Base-by-base conservation (phyloP, 23 tunicate species). In the Halocynthia roretzi region DNA sequence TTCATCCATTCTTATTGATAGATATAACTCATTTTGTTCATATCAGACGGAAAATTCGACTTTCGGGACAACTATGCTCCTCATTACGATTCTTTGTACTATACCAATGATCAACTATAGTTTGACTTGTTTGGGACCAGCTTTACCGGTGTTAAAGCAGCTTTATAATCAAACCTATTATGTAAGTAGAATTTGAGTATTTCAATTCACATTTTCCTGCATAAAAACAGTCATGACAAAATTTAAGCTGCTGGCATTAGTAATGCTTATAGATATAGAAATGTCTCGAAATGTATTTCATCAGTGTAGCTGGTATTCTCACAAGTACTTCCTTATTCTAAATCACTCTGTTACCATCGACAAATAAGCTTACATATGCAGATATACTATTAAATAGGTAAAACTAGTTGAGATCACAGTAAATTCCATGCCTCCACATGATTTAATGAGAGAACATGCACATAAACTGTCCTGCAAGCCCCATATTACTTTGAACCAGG, bases 161-260 rank as follows among this genome's bases (percentile, higher is more conserved):
- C 81, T 92, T 56, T 92, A 77, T 78, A 92, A 92, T 63, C 71
- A 77, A 51, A 85, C 98, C 0, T 71, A 86, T 56, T 58, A 20
- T 52, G 97, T 91, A 68, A 62, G 97, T 55, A 19, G 11, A 4
- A 20, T n/a, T n/a, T 5, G 11, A 31, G 44, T 0, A 31, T 31
- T 31, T 31, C 44, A 31, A 31, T 0, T 0, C 4, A 31, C 44
- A 31, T 31, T 31, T 31, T 31, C 1, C 44, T 4, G 4, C 44
- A 31, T 4, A 31, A 4, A 0, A 31, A 58, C 18, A 58, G 15
- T 4, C 4, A 4, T 58, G 18, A 1, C 4, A 4, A 60, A 60
- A 60, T 60, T 18, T 60, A 60, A 60, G 2, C 17, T 15, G 17
- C 64, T 18, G 64, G 4, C 18, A 60, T 15, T 60, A 60, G 17